Conservation (phyloP, 2,797 vertebrate species). For the Ciconia nigra region DNA sequence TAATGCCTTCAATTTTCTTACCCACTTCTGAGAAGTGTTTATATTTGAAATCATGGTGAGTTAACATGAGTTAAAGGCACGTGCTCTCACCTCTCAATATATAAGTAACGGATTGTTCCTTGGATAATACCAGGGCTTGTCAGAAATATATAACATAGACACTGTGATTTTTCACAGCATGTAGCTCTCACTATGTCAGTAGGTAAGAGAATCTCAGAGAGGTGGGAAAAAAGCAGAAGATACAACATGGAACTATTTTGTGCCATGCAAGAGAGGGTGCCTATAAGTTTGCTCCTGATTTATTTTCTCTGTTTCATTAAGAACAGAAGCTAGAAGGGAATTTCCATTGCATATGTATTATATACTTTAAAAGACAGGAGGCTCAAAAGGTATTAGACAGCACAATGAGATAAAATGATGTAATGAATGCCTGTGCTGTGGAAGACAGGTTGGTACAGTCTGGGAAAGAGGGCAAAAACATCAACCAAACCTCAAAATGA, state of each 20-base stretch:
- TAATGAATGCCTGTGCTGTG: neutral
- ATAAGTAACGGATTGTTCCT: slow-evolving; percentile 24
- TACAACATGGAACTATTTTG: neutral
- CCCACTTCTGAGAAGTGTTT: slow-evolving; percentile 52
- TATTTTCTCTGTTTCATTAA: neutral
- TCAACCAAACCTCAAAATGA: neutral
- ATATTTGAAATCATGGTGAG: slow-evolving; percentile 47
- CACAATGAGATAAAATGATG: neutral
- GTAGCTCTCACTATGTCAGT: slow-evolving; percentile 18
- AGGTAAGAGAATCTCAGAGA: slow-evolving; percentile 17
- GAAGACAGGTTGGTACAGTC: neutral
- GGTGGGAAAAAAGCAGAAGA: neutral
- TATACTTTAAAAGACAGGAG: neutral
- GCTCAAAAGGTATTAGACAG: neutral
- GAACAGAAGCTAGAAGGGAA: neutral
- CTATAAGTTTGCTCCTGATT: neutral
- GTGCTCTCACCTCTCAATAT: slow-evolving; percentile 17
- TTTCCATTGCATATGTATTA: neutral
- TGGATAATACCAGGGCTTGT: slow-evolving; percentile 14
- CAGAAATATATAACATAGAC: slow-evolving; percentile 33
- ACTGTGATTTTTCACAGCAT: slow-evolving; percentile 56
- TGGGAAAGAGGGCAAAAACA: neutral
- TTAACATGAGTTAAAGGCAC: slow-evolving; percentile 50
- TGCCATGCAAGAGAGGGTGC: neutral
- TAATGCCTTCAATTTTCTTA: slow-evolving; percentile 47